phyloP scores from a whole-genome alignment of 2,888 invertebrate species.

The Plutella xylostella region DNA sequence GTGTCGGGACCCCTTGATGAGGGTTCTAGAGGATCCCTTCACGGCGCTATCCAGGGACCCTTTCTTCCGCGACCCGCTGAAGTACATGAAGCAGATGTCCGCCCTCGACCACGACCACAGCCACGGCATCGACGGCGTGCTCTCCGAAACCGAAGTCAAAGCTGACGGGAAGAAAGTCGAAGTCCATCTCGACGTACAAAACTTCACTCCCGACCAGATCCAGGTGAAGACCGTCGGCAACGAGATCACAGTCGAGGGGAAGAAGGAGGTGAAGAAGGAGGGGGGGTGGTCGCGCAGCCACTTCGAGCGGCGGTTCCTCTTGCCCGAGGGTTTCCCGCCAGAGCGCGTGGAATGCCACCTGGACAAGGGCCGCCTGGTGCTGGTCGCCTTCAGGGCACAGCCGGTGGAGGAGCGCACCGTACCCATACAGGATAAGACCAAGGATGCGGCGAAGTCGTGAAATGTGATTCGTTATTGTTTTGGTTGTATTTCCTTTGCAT shows the following conservation, averaged over 20 bases:
- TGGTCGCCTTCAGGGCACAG: conserved; percentile 72
- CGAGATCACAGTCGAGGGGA: conserved; percentile 80
- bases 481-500: no score
- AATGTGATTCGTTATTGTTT: no score
- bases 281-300: conserved; percentile 82
- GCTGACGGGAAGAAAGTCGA: conserved; percentile 76
- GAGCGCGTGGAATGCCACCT: conserved; percentile 79
- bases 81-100: conserved; percentile 36
- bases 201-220: conserved; percentile 84
- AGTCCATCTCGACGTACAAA: conserved; percentile 80
- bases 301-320: conserved; percentile 78
- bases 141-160: conserved; percentile 67
- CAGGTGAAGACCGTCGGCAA: conserved; percentile 81
- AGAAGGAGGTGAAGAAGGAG: conserved; percentile 81
- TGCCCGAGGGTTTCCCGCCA: conserved; percentile 82
- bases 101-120: conserved; percentile 32
- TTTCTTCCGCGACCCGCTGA: conserved; percentile 51
- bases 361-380: conserved; percentile 79
- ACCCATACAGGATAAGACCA: conserved; percentile 39
- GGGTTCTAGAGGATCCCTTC: conserved; percentile 47
- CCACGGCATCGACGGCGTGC: conserved; percentile 58
- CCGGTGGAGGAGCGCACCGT: conserved; percentile 43
- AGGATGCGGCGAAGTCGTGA: no score
- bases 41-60: conserved; percentile 42
- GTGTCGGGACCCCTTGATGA: conserved; percentile 39